phyloP scores from a whole-genome alignment of 2,888 invertebrate genomes.

The Tuberolachnus salignus region DNA sequence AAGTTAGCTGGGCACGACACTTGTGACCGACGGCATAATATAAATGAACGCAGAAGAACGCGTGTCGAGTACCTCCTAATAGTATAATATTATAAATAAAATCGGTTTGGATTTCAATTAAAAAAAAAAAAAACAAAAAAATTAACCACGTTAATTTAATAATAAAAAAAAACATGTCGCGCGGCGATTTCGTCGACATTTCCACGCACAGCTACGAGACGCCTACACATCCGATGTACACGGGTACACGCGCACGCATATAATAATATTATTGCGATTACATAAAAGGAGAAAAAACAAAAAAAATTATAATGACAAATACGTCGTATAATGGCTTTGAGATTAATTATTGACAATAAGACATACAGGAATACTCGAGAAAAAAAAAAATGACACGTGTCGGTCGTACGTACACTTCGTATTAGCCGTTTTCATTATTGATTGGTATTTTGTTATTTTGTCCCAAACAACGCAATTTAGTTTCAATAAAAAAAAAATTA shows the following conservation, averaged over 20 bases:
- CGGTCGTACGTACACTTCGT: too few relatives aligned
- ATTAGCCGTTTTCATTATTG: too few relatives aligned
- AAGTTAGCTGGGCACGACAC: too few relatives aligned
- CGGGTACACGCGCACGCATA: background rate
- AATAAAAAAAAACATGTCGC: constrained; percentile 9
- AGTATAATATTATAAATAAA: background rate
- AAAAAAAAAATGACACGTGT: too few relatives aligned
- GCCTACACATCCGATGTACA: constrained; percentile 24
- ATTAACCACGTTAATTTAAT: constrained; percentile 16
- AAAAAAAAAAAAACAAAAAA: too few relatives aligned
- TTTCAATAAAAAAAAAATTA: too few relatives aligned
- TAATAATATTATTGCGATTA: background rate
- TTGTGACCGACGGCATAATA: too few relatives aligned
- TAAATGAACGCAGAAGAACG: too few relatives aligned
- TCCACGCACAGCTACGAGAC: constrained; percentile 26
- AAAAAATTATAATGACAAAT: too few relatives aligned
- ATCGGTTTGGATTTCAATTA: constrained; percentile 15
- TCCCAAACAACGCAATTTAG: too few relatives aligned
- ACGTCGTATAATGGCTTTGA: constrained; percentile 26
- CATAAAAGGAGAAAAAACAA: background rate
- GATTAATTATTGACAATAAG: constrained; percentile 41
- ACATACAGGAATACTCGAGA: background rate
- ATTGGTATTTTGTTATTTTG: too few relatives aligned
- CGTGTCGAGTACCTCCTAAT: too few relatives aligned
- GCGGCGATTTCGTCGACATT: constrained; percentile 2